Base-by-base conservation (phyloP, 2,797 vertebrate genomes). In the Glyptemys insculpta region DNA sequence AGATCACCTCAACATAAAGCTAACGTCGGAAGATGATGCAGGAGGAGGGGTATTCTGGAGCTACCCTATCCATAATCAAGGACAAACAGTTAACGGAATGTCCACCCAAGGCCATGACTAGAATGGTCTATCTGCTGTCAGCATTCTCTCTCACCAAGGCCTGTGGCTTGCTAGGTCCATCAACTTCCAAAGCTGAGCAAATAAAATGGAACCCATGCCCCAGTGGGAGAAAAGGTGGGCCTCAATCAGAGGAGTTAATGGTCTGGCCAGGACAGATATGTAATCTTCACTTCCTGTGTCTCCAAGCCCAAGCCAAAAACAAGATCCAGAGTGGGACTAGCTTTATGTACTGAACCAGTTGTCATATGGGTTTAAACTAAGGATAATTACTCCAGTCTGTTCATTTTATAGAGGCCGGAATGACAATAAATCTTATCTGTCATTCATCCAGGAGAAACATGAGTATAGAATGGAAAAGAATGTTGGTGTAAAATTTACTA, bases 361-460 rank as follows among this genome's bases (percentile, higher is more conserved):
- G 74, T 91, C 79, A 62, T 44, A 84, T 83, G 1, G 1, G 76
- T 94, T 94, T 85, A 87, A 95, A 88, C 49, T 50, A 56, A 88
- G 41, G 93, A 80, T 80, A 91, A 92, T 88, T 54, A 72, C 83
- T 59, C n/a, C 72, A 90, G 74, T 50, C 1, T 50, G 95, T 84
- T 90, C 65, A 34, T 94, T 96, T 92, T 83, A 78, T 41, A 49
- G 62, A 92, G 44, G 27, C 27, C 89, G 31, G 79, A 89, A 92
- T 62, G 83, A 83, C 85, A 87, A 65, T 91, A 90, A 87, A 87
- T 85, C 76, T 49, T 49, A 88, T 27, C 34, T 94, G 85, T 82
- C 86, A 83, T 76, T 76, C 41, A 76, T 27, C 8, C 72, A 76
- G 72, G 41, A 76, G 72, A 76, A 47, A 49, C 8, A 1, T 49